Evolutionary conservation across 1,140 invertebrate species (phyloP).

Genomic region (Pogonognathellus flavescens): DNA sequence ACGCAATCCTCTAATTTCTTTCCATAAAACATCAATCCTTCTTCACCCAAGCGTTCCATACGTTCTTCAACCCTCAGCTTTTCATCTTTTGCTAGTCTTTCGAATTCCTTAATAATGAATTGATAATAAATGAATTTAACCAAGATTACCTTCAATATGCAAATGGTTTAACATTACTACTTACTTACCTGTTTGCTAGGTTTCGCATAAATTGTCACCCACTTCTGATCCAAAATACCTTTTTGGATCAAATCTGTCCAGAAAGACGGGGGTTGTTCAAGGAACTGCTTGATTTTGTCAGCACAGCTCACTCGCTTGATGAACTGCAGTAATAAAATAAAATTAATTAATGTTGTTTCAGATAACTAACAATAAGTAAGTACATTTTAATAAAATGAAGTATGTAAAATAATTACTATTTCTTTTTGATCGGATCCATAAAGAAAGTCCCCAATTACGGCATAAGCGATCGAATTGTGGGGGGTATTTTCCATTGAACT

Average conservation of each 20-base stretch:
- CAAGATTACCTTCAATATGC: neutral
- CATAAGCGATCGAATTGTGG: constrained; percentile 81
- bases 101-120: constrained; percentile 71
- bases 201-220: constrained; percentile 73
- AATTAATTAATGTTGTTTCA: neutral
- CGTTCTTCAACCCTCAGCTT: constrained; percentile 78
- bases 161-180: neutral
- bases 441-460: constrained; percentile 85
- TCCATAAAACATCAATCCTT: constrained; percentile 78
- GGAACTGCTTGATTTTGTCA: constrained; percentile 75
- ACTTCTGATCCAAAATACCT: constrained; percentile 78
- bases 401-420: constrained; percentile 66
- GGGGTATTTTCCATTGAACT: constrained; percentile 82
- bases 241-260: constrained; percentile 81
- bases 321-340: constrained; percentile 72
- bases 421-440: constrained; percentile 83
- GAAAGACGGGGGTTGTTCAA: constrained; percentile 76
- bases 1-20: constrained; percentile 79
- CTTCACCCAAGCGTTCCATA: constrained; percentile 75
- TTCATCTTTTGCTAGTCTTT: constrained; percentile 77
- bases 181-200: constrained; percentile 72
- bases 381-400: neutral
- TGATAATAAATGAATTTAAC: neutral
- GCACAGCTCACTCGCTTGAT: constrained; percentile 81
- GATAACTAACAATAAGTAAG: constrained; percentile 17